Evolutionary conservation across 2,888 invertebrate species (phyloP), one percentile per base, ranked within the genome.

Genomic region (Plagodis dolabraria): DNA sequence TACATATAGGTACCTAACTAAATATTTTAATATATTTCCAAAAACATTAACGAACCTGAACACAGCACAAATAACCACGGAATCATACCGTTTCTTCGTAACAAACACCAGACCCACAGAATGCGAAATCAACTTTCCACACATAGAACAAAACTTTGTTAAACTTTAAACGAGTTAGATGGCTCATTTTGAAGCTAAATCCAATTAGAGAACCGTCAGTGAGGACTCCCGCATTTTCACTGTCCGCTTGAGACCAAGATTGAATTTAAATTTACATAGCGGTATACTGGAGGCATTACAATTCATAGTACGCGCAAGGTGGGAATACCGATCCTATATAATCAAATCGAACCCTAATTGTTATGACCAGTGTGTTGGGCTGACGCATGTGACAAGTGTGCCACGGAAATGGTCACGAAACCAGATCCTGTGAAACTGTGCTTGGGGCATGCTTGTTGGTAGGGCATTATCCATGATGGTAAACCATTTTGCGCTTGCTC

Each of bases 181-280:
- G 83, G 80, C 79, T 87, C 90, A 90, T 91, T 89, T 90, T 89
- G 84, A 77, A 78, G 82, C 81, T 84, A 82, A 85, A 83, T 83
- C 83, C 82, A 85, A 83, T 81, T 82, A 83, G 79, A 82, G 77
- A 79, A 87, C 91, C 85, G 86, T 65, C 83, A 72, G 72, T 77
- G 75, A 84, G 77, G 82, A 81, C 86, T 83, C 77, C 80, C 83
- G 82, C 91, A 92, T 91, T 92, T 91, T 89, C 88, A 92, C 92
- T 92, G 89, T 69, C 80, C 75, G 78, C 70, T 72, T 70, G 79
- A 72, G 70, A 78, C 80, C 74, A 80, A 84, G 83, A 83, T 85
- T 84, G 91, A 89, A 92, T 92, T 82, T 87, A 85, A 90, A 92
- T 89, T 88, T 86, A 82, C 81, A 75, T 91, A 92, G 89, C 90